These are phyloP conservation scores for Formicarius rufipectus DNA, from an alignment of 2,113 vertebrate species.

Conservation along the genomic window DNA sequence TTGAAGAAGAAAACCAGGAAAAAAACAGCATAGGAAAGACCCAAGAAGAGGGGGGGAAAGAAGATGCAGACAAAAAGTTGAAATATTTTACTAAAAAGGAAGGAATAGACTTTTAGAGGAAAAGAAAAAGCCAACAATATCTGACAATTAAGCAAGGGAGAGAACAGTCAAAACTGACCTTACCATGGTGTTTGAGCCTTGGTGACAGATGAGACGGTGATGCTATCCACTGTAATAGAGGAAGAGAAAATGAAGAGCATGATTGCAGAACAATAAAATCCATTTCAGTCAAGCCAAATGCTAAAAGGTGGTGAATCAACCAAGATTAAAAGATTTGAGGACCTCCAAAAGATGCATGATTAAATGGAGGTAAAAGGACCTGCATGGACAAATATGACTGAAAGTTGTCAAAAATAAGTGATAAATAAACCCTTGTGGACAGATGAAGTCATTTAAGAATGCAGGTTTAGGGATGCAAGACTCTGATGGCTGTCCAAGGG, in stretches of 20 bases:
- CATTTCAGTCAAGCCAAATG: neutral
- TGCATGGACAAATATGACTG: constrained; percentile 10
- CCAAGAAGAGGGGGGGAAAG: rapidly evolving
- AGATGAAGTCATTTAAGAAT: neutral
- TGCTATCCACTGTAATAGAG: neutral
- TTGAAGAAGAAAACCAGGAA: neutral
- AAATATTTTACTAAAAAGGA: neutral
- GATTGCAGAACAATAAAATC: neutral
- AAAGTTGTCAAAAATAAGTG: constrained; percentile 18
- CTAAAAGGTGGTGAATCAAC: neutral
- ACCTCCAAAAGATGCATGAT: neutral
- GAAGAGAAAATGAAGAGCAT: neutral
- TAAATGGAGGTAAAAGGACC: neutral
- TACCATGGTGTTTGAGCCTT: neutral
- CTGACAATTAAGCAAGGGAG: neutral
- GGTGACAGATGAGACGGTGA: neutral
- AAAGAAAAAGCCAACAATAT: neutral
- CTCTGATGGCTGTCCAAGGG: neutral
- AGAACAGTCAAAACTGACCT: neutral
- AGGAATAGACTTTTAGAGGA: neutral
- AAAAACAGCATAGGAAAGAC: neutral
- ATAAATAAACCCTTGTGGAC: constrained; percentile 6
- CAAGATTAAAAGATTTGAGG: neutral
- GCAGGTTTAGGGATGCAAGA: neutral
- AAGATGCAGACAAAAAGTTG: neutral